phyloP scores from a whole-genome alignment of 2,888 invertebrate species.

The Rutpela maculata region DNA sequence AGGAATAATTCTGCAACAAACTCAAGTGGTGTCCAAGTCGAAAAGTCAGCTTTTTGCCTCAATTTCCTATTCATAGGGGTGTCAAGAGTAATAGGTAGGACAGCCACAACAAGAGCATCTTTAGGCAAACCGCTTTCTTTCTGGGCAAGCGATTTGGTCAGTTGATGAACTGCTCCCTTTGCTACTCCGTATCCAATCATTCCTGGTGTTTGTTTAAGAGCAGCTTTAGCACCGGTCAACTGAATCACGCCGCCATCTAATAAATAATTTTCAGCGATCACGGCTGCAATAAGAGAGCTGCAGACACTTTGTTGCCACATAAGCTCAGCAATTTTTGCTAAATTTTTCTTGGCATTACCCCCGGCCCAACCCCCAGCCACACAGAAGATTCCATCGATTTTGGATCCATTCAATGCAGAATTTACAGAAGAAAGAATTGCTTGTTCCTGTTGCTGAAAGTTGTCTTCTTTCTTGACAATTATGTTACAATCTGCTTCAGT shows the following conservation, averaged over 20 bases:
- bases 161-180: constrained; percentile 96
- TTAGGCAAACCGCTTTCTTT: constrained; percentile 90
- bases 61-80: constrained; percentile 99
- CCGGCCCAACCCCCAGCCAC: constrained; percentile 99
- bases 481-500: constrained; percentile 91
- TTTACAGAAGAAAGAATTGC: constrained; percentile 82
- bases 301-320: constrained; percentile 99
- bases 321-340: constrained; percentile 91
- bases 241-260: constrained; percentile 93
- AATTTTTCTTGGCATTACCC: constrained; percentile 93
- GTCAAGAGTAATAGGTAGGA: constrained; percentile 94
- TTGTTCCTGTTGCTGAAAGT: constrained; percentile 87
- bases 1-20: constrained; percentile 91
- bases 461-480: constrained; percentile 85
- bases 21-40: constrained; percentile 93
- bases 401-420: constrained; percentile 82
- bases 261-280: constrained; percentile 89
- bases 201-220: constrained; percentile 86
- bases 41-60: constrained; percentile 95
- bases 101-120: constrained; percentile 85
- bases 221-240: constrained; percentile 97
- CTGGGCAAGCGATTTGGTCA: constrained; percentile 90
- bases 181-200: constrained; percentile 84
- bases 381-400: constrained; percentile 96
- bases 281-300: constrained; percentile 94